Base-by-base conservation (phyloP, 2,888 invertebrate genomes). In the Psococerastis gibbosa region DNA sequence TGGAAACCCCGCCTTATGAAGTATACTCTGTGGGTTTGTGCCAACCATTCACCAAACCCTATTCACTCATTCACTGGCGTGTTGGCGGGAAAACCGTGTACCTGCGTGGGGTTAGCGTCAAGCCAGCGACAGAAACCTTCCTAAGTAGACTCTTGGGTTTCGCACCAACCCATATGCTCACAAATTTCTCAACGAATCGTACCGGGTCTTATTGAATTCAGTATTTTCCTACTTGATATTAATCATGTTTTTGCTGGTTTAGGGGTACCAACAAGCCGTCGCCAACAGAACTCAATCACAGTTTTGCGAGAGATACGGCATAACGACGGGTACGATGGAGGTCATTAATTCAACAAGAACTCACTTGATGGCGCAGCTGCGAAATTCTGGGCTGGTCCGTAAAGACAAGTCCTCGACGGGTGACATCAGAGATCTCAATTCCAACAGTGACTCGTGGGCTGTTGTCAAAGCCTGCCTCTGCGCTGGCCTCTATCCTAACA, bases 401-500 rank as follows among this genome's bases (percentile, higher is more conserved):
- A 59, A 70, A 42, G 71, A 71, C 2, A n/a, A n/a, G n/a, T n/a
- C n/a, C n/a, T n/a, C n/a, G n/a, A 62, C 70, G 1, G 68, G 69
- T 3, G 80, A 79, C 54, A 77, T 85, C 47, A 66, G 78, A 50
- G 82, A 84, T 55, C 68, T 88, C 31, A 94, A 94, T 62, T 60
- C 69, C 1, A 80, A 89, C 63, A 78, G 84, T 0, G 77, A 82
- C 53, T 79, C 80, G 56, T 89, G 88, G 88, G 78, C 87, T 9
- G 74, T 94, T 44, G 78, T 97, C 0, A 94, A 94, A 57, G 83
- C 85, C 1, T 85, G 87, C 2, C 65, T 95, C 23, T 75, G 78
- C 20, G 82, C 84, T 3, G 94, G 95, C 0, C 68, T 85, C 46
- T 95, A 94, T 62, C 95, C 97, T 0, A 84, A 87, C 52, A 61